These are phyloP conservation scores for Gasteruption jaculator DNA, from an alignment of 2,888 invertebrate genomes.

Conservation along the genomic window DNA sequence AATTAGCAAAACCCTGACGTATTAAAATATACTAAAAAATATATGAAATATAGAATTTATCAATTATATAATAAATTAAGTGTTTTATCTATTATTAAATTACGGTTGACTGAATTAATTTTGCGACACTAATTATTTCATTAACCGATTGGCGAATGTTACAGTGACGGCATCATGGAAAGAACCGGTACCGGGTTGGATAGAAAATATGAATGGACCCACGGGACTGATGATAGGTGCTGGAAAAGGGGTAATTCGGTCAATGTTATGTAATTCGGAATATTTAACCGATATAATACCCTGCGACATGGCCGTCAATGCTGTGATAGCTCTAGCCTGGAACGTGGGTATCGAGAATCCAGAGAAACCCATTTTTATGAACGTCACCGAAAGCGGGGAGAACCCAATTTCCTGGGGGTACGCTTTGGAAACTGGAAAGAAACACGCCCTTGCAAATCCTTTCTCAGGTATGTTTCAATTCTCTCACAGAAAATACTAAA, in stretches of 20 bases:
- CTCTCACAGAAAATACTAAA: too few species aligned
- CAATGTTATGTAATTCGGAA: slow-evolving; percentile 70
- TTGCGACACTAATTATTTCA: too few species aligned
- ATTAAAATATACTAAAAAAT: not conserved
- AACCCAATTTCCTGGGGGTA: slow-evolving; percentile 84
- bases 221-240: slow-evolving; percentile 78
- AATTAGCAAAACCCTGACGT: not conserved
- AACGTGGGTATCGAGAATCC: slow-evolving; percentile 54
- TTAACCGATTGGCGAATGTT: too few species aligned
- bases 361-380: slow-evolving; percentile 61
- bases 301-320: slow-evolving; percentile 77
- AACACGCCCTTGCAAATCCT: slow-evolving; percentile 58
- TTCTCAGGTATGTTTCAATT: slow-evolving; percentile 52
- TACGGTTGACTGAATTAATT: too few species aligned
- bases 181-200: slow-evolving; percentile 83
- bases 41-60: not conserved
- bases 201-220: slow-evolving; percentile 87
- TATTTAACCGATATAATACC: slow-evolving; percentile 69
- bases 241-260: slow-evolving; percentile 80
- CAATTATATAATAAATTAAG: too few species aligned
- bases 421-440: slow-evolving; percentile 66
- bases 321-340: slow-evolving; percentile 72
- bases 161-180: slow-evolving; percentile 73
- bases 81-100: not conserved
- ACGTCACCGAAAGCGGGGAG: slow-evolving; percentile 72